A percentile compares a stretch with the other conserved stretches of the same genome.
phyloP scores from a whole-genome alignment of 1,140 invertebrate species.

The Ips typographus region DNA sequence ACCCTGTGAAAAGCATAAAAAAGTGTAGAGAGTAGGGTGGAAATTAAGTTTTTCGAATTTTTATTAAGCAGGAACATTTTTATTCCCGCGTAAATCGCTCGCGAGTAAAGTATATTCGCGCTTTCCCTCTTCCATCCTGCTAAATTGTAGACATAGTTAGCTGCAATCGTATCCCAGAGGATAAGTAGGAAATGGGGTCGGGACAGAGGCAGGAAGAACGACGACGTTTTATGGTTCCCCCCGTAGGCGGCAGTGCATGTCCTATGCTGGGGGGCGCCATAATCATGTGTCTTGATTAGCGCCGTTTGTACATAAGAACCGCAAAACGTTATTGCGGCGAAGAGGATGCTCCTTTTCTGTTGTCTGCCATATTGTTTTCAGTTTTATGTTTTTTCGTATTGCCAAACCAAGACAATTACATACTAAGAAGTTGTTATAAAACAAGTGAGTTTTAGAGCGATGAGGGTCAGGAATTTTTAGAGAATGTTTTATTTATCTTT shows the following conservation, averaged over 20 bases:
- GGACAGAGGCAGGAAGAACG: conserved; percentile 34
- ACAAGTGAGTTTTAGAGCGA: too few species aligned
- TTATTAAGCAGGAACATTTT: conserved; percentile 34
- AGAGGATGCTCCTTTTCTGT: too few species aligned
- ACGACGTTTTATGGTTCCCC: conserved; percentile 44
- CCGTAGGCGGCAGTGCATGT: conserved; percentile 45
- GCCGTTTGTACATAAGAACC: conserved; percentile 52
- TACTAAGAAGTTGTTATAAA: too few species aligned
- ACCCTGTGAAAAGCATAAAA: too few species aligned
- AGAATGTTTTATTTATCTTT: too few species aligned
- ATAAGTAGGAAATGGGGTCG: conserved; percentile 36
- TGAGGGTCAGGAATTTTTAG: too few species aligned
- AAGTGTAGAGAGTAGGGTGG: not conserved
- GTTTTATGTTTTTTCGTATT: too few species aligned
- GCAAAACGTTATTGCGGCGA: conserved; percentile 38
- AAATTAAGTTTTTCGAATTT: conserved; percentile 27
- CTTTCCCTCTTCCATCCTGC: conserved; percentile 24
- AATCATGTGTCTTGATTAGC: conserved; percentile 55
- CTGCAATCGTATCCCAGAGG: conserved; percentile 37
- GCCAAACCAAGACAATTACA: too few species aligned
- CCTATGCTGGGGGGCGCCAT: conserved; percentile 45
- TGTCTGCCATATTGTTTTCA: too few species aligned
- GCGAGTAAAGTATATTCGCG: conserved; percentile 26
- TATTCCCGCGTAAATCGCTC: conserved; percentile 29
- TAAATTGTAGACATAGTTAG: conserved; percentile 38